phyloP scores from a whole-genome alignment of 2,888 invertebrate genomes.

The Chrysotoxum bicinctum region DNA sequence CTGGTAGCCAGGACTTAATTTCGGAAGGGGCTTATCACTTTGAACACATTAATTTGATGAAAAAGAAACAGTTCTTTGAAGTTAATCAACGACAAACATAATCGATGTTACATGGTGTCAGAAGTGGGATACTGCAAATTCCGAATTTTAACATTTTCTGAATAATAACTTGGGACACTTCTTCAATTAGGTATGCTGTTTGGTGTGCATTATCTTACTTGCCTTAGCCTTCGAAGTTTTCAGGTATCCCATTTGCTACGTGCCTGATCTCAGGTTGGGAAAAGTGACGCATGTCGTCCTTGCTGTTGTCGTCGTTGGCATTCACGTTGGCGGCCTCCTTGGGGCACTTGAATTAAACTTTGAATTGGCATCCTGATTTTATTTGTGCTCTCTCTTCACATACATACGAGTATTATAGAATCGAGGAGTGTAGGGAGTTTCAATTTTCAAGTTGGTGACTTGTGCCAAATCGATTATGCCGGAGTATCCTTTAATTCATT shows the following conservation, averaged over 20 bases:
- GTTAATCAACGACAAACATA: not conserved
- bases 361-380: conserved; percentile 63
- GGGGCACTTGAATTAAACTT: conserved; percentile 63
- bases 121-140: not conserved
- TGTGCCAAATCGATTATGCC: conserved; percentile 67
- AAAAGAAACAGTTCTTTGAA: too few species aligned
- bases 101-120: not conserved
- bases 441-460: conserved; percentile 61
- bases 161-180: too few species aligned
- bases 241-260: not conserved
- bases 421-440: not conserved
- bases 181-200: not conserved
- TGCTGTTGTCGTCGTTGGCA: not conserved
- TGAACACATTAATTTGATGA: not conserved
- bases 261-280: conserved; percentile 15
- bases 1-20: not conserved
- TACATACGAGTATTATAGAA: too few species aligned
- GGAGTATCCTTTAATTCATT: conserved; percentile 61
- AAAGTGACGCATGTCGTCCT: conserved; percentile 42
- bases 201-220: too few species aligned
- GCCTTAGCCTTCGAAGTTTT: not conserved
- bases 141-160: not conserved
- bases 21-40: not conserved
- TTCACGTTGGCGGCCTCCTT: conserved; percentile 32
- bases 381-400: not conserved